Percentiles rank a stretch among this genome's conserved stretches.
phyloP scores from a whole-genome alignment of 2,113 vertebrate species.

The Coracopsis vasa region DNA sequence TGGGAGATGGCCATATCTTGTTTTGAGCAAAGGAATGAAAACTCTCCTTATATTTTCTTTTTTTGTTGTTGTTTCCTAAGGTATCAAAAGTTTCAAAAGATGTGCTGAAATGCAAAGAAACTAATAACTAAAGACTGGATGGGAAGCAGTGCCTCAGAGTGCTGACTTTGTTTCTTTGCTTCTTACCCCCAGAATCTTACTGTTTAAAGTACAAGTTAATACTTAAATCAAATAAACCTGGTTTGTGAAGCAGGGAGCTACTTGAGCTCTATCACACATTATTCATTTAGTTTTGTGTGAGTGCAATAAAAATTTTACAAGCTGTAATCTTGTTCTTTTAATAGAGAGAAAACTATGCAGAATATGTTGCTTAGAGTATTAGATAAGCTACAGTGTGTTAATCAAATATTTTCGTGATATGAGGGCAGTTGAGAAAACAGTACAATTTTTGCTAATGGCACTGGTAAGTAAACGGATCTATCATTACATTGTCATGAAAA shows the following conservation, averaged over 20 bases:
- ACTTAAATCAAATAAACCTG: constrained; percentile 51
- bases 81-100: constrained; percentile 67
- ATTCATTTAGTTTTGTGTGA: constrained; percentile 57
- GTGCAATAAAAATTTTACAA: constrained; percentile 60
- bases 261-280: constrained; percentile 27
- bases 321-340: constrained; percentile 65
- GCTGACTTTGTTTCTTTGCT: constrained; percentile 57
- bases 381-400: constrained; percentile 79
- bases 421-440: constrained; percentile 80
- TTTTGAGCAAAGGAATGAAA: constrained; percentile 73
- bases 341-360: constrained; percentile 73
- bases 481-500: constrained; percentile 79
- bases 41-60: background rate
- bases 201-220: constrained; percentile 41
- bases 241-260: constrained; percentile 18
- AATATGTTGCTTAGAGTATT: constrained; percentile 75
- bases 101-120: constrained; percentile 70
- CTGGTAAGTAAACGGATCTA: constrained; percentile 76
- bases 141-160: constrained; percentile 50
- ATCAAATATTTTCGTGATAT: constrained; percentile 80
- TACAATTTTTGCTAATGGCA: constrained; percentile 75
- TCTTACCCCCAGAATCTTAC: constrained; percentile 31
- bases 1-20: constrained; percentile 60
- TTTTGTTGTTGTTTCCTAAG: background rate
- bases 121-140: constrained; percentile 70